Evolutionary conservation across 2,797 vertebrate species (phyloP).

Genomic region (Schizopygopsis malacanthus): DNA sequence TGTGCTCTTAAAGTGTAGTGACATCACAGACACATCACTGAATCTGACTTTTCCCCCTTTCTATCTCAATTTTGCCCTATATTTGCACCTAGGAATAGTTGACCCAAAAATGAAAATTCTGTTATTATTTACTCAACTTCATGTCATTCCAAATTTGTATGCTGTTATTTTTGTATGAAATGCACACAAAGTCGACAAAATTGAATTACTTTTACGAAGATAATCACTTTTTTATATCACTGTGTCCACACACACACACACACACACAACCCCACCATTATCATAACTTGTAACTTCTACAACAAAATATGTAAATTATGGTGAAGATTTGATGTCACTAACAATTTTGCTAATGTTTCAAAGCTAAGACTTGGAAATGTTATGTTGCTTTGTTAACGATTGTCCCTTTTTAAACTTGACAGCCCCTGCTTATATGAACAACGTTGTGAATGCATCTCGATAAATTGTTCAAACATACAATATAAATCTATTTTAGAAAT

Average conservation of each 20-base stretch:
- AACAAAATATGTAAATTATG: background rate
- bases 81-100: background rate
- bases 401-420: background rate
- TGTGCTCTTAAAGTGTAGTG: slow-evolving; percentile 72
- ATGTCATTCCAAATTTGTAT: background rate
- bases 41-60: slow-evolving; percentile 45
- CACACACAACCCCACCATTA: too few relatives aligned
- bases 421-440: background rate
- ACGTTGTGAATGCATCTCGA: background rate
- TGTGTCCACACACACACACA: too few relatives aligned
- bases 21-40: slow-evolving; percentile 51
- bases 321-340: background rate
- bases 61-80: background rate
- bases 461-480: background rate
- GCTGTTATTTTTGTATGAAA: background rate
- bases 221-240: background rate
- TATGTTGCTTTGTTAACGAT: background rate
- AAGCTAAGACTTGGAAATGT: background rate
- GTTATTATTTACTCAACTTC: background rate
- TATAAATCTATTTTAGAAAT: too few relatives aligned
- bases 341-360: background rate
- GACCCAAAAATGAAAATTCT: slow-evolving; percentile 3
- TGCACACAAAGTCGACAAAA: background rate
- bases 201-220: background rate
- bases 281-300: background rate